Percentiles rank a stretch among this genome's conserved stretches.
phyloP scores from a whole-genome alignment of 1,140 invertebrate species.

The Vollenhovia emeryi region DNA sequence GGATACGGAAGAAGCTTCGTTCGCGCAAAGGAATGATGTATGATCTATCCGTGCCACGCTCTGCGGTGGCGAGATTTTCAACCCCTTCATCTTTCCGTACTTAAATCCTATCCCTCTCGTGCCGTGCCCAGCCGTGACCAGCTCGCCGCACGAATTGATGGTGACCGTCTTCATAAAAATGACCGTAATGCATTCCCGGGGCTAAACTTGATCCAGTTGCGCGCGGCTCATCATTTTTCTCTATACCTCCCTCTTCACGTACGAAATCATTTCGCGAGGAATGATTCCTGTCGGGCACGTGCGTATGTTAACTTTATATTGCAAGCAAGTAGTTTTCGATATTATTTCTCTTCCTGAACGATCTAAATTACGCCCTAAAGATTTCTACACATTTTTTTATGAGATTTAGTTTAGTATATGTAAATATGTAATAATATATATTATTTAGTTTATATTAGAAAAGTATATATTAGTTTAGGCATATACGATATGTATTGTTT shows the following conservation, averaged over 20 bases:
- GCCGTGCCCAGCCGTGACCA: slow-evolving; percentile 68
- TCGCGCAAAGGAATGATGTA: slow-evolving; percentile 78
- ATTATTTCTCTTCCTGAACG: neutral
- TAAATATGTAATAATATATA: no score
- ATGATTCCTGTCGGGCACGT: neutral
- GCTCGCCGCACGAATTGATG: slow-evolving; percentile 72
- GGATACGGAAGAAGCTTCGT: slow-evolving; percentile 74
- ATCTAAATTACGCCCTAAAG: neutral
- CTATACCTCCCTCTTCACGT: neutral
- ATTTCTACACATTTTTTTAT: neutral
- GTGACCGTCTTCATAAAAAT: slow-evolving; percentile 73
- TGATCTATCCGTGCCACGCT: slow-evolving; percentile 78
- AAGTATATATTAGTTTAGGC: no score
- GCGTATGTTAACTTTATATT: neutral
- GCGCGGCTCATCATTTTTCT: slow-evolving; percentile 37
- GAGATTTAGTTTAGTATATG: neutral
- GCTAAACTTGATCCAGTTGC: slow-evolving; percentile 53
- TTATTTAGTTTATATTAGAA: no score
- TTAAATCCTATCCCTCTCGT: slow-evolving; percentile 53
- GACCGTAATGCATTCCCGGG: slow-evolving; percentile 69
- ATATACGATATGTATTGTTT: neutral
- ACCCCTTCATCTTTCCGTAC: slow-evolving; percentile 72
- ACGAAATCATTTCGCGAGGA: neutral
- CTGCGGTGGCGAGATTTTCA: slow-evolving; percentile 76
- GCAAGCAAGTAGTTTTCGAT: neutral